Evolutionary conservation across 2,888 invertebrate genomes (phyloP), one percentile per base, ranked within the genome.

Genomic region (Acronicta aceris): DNA sequence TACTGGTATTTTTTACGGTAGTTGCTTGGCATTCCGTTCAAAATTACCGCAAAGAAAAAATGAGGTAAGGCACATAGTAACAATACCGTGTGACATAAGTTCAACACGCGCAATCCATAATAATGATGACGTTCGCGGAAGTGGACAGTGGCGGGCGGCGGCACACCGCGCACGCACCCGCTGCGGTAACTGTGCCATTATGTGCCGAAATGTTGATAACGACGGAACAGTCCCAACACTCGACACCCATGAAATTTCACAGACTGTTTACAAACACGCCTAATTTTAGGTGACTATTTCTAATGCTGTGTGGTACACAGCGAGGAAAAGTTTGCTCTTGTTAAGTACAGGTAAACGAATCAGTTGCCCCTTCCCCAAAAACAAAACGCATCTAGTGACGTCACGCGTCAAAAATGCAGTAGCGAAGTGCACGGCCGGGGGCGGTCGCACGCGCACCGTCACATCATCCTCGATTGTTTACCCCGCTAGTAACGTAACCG

Each of bases 391-490:
- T 77, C 65, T 74, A 65, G 79, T 90, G 92, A 91, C 92, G 90
- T 92, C 92, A 90, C 82, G 76, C 67, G 74, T 74, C 81, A 90
- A 88, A 91, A 90, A 91, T 92, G 91, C 91, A 92, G 89, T 89
- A 87, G 88, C 88, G 83, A 87, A 89, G 89, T 90, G 91, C 91
- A 90, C 81, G 88, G 87, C 84, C 87, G 85, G 83, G 85, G 81
- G 87, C 85, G 88, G 82, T 84, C 87, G 92, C 91, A 91, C 92
- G 93, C 94, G 93, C 87, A 83, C 86, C 87, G 89, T 89, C 85
- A 86, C 87, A 85, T 88, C 84, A 86, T 85, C 86, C 84, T 86
- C 89, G 90, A 92, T 92, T 94, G 93, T 93, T 94, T 94, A 93
- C 91, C 89, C 90, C 91, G 77, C 81, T 87, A 86, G 89, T 90